Percentiles rank a stretch among this genome's conserved stretches.
Conservation (phyloP, 2,888 invertebrate species). For the Drosophila fungiperda region DNA sequence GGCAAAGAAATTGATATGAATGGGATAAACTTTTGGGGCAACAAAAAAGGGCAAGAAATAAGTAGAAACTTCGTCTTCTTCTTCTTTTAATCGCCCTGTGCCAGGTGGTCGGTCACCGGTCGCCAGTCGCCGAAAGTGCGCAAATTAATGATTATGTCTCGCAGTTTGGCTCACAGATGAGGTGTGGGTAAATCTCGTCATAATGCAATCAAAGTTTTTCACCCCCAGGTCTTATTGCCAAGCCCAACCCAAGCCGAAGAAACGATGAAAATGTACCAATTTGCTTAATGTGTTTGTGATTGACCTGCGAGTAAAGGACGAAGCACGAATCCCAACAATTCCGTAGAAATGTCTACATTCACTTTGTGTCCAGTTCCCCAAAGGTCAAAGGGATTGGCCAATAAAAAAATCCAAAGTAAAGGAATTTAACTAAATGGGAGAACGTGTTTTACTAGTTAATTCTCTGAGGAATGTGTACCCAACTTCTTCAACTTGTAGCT, state of each 20-base stretch:
- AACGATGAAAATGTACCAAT: conserved; percentile 62
- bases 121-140: conserved; percentile 40
- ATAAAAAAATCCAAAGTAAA: not conserved
- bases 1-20: conserved; percentile 73
- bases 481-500: conserved; percentile 1
- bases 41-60: conserved; percentile 36
- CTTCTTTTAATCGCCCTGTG: conserved; percentile 19
- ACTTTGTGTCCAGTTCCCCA: conserved; percentile 21
- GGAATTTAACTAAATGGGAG: conserved; percentile 2
- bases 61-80: conserved; percentile 35
- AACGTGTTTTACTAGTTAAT: conserved; percentile 20
- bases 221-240: conserved; percentile 58
- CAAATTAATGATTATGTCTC: conserved; percentile 74
- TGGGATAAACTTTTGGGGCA: conserved; percentile 57
- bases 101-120: conserved; percentile 49
- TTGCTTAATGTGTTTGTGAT: conserved; percentile 73
- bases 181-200: conserved; percentile 65
- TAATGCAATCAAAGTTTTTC: conserved; percentile 74
- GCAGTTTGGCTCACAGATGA: conserved; percentile 29
- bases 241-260: conserved; percentile 25
- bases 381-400: conserved; percentile 32
- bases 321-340: conserved; percentile 11
- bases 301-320: conserved; percentile 52
- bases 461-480: conserved; percentile 12
- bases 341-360: conserved; percentile 17